Evolutionary conservation across 2,113 vertebrate species (phyloP), one percentile per base, ranked within the genome.

Genomic region (Megaceryle maxima): DNA sequence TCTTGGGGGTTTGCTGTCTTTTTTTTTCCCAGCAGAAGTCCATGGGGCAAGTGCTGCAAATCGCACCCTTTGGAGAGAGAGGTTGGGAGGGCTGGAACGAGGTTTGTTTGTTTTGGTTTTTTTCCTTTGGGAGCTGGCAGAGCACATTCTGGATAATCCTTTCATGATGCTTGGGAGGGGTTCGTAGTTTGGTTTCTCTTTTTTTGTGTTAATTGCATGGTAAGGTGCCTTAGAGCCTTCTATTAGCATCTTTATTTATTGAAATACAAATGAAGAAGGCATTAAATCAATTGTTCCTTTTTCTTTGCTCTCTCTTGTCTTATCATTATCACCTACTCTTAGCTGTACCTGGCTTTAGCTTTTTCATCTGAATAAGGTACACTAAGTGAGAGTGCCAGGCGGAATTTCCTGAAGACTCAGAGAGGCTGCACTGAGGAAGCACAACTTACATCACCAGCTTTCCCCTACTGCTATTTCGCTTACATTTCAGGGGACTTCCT

Each of bases 231-330:
- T 93, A 95, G n/a, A 93, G 91, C 87, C 62, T 94, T 95, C 67
- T 94, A 77, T 79, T 79, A 94, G 77, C 88, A 83, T 92, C 70
- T 97, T 96, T 95, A 90, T 94, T 95, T 96, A 96, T 96, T 97
- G 95, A 95, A 95, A 95, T 92, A 92, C 74, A 94, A 91, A 96
- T 79, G 77, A 94, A 95, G 63, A 88, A 77, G 82, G 74, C 91
- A 74, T 69, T 91, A 94, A 95, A 94, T 94, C 92, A 95, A 95
- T 96, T 96, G 92, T 82, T 94, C 83, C 55, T 84, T 79, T 90
- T 88, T 90, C 88, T 93, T 93, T 55, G 53, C 77, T 88, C 66
- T 75, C 86, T 53, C 88, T 89, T 84, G 74, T 66, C 90, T 93
- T 95, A 96, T 87, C 57, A 25, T 77, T 80, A 76, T 94, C 83